Base-by-base conservation (phyloP, 2,113 vertebrate species). In the Phyllostomus hastatus region DNA sequence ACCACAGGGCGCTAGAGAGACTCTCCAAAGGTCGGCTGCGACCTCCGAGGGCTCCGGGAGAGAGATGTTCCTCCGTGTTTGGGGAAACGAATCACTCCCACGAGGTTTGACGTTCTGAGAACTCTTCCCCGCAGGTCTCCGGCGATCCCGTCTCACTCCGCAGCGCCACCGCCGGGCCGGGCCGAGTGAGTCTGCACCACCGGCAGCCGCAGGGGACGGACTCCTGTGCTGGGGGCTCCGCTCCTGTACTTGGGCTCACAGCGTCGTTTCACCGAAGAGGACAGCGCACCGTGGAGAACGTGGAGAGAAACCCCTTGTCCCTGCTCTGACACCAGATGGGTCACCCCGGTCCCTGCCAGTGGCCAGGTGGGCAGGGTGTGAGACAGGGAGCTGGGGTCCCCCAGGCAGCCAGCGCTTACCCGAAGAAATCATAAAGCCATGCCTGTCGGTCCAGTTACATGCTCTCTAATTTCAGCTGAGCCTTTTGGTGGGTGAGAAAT, bases 231-330 rank as follows among this genome's bases (percentile, higher is more conserved):
- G 52, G 59, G 31, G 93, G 67, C 78, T 94, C 81, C 9, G 48
- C 89, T 93, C 88, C 86, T 95, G 91, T 48, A 35, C 73, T 78
- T 88, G 85, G 96, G 92, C 96, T 50, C 5, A 15, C 7, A 4
- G 52, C 64, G 67, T 81, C 89, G 91, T 96, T 88, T 88, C 95
- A 91, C 91, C 86, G 91, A 94, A 94, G 96, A 91, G 20, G 38
- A 83, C 90, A 93, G 89, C 82, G 89, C 96, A 94, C 96, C 95
- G 46, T 86, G 96, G 93, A 88, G 67, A 96, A 83, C 82, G n/a
- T 0, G 95, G 88, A 89, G 93, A 96, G 95, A 97, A 97, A 97
- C 78, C 35, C 43, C 97, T 97, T 97, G 95, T 97, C 28, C 75
- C 72, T 84, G 41, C 2, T 95, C 89, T 96, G 97, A 97, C 96